Evolutionary conservation across 2,797 vertebrate genomes (phyloP).

Genomic region (Falco columbarius): DNA sequence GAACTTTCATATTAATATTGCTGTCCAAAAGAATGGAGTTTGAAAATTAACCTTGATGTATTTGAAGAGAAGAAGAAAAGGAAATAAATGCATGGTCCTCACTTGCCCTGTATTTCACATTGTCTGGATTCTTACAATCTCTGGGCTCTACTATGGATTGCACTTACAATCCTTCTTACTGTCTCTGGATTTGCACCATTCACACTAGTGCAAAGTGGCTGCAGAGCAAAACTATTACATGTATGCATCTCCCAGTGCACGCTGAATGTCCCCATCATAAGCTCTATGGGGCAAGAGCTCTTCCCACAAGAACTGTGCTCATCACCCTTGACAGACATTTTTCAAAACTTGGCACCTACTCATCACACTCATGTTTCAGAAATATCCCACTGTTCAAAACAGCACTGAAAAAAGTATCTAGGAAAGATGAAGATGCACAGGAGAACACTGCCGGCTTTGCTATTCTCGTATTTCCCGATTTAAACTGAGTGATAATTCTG

Average conservation of each 20-base stretch:
- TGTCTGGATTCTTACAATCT: not conserved
- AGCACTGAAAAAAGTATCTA: not conserved
- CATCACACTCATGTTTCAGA: constrained; percentile 17
- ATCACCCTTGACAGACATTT: not conserved
- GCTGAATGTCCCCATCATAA: not conserved
- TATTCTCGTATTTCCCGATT: constrained; percentile 12
- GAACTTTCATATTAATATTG: not conserved
- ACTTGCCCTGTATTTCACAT: not conserved
- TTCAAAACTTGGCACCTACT: constrained; percentile 15
- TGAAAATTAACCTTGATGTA: not conserved
- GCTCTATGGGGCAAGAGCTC: not conserved
- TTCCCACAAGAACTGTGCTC: not conserved
- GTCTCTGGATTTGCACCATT: not conserved
- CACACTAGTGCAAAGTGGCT: not conserved
- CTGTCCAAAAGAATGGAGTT: not conserved
- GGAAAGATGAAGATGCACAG: constrained; percentile 15
- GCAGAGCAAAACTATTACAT: not conserved
- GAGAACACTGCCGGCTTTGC: constrained; percentile 31
- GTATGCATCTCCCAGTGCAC: not conserved
- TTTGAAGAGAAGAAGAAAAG: not conserved
- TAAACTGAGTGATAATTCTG: constrained; percentile 29
- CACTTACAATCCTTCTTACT: not conserved
- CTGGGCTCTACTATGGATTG: not conserved
- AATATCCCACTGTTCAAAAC: constrained; percentile 20
- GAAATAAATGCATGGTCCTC: not conserved